These are phyloP conservation scores for Artibeus lituratus DNA, from an alignment of 2,797 vertebrate genomes.

Conservation along the genomic window DNA sequence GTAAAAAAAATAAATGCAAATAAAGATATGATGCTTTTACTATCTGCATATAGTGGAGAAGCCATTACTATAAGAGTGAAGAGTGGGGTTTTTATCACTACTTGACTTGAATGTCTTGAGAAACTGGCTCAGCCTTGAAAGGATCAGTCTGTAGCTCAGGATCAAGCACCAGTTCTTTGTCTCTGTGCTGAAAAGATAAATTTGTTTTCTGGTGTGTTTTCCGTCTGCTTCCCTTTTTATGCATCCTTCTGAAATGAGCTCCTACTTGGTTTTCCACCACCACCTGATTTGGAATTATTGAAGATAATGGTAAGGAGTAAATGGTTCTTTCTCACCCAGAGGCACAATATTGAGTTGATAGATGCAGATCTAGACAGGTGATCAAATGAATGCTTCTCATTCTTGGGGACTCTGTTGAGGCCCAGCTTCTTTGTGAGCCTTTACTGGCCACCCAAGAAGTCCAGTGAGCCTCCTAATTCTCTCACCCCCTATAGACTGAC, in stretches of 20 bases:
- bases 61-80: slow-evolving; percentile 72
- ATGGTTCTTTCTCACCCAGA: slow-evolving; percentile 47
- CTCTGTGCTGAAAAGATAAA: slow-evolving; percentile 65
- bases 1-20: slow-evolving; percentile 75
- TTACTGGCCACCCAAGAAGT: background rate
- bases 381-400: background rate
- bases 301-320: slow-evolving; percentile 55
- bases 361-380: background rate
- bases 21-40: slow-evolving; percentile 73
- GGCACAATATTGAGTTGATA: background rate
- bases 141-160: slow-evolving; percentile 47
- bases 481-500: background rate
- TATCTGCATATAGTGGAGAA: slow-evolving; percentile 69
- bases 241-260: slow-evolving; percentile 59
- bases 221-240: background rate
- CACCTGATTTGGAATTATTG: slow-evolving; percentile 58
- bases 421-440: background rate
- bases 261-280: slow-evolving; percentile 49
- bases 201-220: slow-evolving; percentile 65
- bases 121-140: slow-evolving; percentile 47
- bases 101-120: slow-evolving; percentile 66
- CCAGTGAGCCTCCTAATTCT: background rate
- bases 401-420: background rate
- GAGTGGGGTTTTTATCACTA: slow-evolving; percentile 72
- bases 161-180: slow-evolving; percentile 56